Evolutionary conservation across 2,797 vertebrate species (phyloP).

Genomic region (Sandelia bainsii): DNA sequence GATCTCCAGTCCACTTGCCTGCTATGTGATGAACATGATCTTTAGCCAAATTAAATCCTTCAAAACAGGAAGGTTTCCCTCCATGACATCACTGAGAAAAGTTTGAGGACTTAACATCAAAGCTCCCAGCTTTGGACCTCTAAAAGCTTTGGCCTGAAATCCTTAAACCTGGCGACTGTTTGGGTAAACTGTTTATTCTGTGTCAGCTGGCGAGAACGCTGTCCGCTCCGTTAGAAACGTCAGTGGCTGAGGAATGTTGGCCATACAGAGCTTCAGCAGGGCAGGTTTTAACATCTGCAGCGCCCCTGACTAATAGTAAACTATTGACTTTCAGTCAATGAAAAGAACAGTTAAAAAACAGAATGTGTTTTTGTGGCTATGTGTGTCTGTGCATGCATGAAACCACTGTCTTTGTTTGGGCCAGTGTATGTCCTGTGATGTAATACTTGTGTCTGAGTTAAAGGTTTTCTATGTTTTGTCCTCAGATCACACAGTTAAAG

Average conservation of each 20-base stretch:
- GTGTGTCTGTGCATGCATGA: slow-evolving; percentile 9
- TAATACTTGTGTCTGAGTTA: slow-evolving; percentile 10
- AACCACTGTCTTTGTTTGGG: slow-evolving; percentile 5
- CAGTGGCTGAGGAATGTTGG: slow-evolving; percentile 71
- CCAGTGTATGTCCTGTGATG: neutral
- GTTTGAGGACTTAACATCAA: slow-evolving; percentile 73
- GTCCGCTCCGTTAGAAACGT: slow-evolving; percentile 56
- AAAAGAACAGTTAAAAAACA: slow-evolving; percentile 16
- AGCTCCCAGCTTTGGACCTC: slow-evolving; percentile 63
- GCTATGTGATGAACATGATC: slow-evolving; percentile 49
- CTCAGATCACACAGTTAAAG: slow-evolving; percentile 97
- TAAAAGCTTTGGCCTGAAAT: slow-evolving; percentile 81
- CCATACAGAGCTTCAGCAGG: slow-evolving; percentile 33
- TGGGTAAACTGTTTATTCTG: slow-evolving; percentile 83
- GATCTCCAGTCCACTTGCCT: slow-evolving; percentile 38
- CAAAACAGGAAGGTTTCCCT: slow-evolving; percentile 55
- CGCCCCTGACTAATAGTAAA: slow-evolving; percentile 56
- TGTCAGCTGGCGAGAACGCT: slow-evolving; percentile 76
- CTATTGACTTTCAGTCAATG: slow-evolving; percentile 50
- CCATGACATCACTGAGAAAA: slow-evolving; percentile 75
- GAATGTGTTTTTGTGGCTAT: neutral
- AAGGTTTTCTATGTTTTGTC: slow-evolving; percentile 39
- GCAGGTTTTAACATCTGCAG: slow-evolving; percentile 64
- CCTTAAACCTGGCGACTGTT: slow-evolving; percentile 78
- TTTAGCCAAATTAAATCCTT: slow-evolving; percentile 53